These are phyloP conservation scores for Eupithecia exiguata DNA, from an alignment of 2,888 invertebrate species.

Conservation along the genomic window DNA sequence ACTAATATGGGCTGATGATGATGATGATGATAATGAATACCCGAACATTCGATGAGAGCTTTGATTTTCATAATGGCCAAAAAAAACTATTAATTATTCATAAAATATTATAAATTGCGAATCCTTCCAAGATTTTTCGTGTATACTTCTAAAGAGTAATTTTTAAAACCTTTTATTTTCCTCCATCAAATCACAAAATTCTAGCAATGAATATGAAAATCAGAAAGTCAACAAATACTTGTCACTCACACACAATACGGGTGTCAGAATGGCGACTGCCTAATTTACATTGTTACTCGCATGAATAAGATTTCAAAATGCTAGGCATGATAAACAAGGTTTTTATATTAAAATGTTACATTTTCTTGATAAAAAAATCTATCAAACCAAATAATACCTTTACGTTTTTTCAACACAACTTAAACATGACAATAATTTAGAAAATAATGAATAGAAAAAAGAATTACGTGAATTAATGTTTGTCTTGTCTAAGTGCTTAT, in stretches of 20 bases:
- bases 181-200: constrained; percentile 19
- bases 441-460: too few species aligned
- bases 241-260: constrained; percentile 49
- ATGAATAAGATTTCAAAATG: constrained; percentile 67
- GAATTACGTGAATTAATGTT: too few species aligned
- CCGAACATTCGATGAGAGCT: too few species aligned
- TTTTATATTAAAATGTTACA: constrained; percentile 33
- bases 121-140: background rate
- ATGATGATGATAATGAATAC: too few species aligned
- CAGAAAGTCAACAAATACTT: constrained; percentile 31
- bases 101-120: background rate
- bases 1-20: too few species aligned
- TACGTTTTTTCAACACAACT: background rate
- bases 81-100: too few species aligned
- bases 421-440: background rate
- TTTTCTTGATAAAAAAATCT: background rate
- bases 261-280: constrained; percentile 56
- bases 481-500: too few species aligned
- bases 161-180: background rate
- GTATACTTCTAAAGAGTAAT: background rate
- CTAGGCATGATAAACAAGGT: constrained; percentile 67
- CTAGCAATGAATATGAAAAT: constrained; percentile 29
- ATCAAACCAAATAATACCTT: background rate
- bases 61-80: too few species aligned
- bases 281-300: constrained; percentile 66